A percentile compares a stretch with the other conserved stretches of the same genome.
phyloP scores from a whole-genome alignment of 2,797 vertebrate genomes.

The Scomberomorus guttatus region DNA sequence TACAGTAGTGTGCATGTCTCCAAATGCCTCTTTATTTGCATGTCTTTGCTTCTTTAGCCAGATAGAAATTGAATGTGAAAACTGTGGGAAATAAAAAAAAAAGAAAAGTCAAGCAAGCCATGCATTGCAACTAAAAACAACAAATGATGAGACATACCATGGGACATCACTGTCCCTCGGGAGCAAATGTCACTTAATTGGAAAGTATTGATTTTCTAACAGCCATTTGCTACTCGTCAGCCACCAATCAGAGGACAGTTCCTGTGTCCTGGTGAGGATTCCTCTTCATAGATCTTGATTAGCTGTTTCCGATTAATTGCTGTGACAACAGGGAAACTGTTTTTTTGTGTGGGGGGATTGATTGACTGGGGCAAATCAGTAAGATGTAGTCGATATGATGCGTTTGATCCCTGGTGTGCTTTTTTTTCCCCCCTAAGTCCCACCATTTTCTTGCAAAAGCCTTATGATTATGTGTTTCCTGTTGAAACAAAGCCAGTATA shows the following conservation, averaged over 20 bases:
- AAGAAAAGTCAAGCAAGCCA: neutral
- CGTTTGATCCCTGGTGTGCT: neutral
- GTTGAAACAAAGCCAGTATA: neutral
- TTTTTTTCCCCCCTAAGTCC: neutral
- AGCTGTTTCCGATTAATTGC: constrained; percentile 68
- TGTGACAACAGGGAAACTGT: constrained; percentile 47
- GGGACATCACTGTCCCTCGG: constrained; percentile 38
- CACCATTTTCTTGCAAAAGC: neutral
- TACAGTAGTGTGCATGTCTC: neutral
- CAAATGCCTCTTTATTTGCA: neutral
- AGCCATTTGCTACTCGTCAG: constrained; percentile 57
- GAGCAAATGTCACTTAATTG: constrained; percentile 74
- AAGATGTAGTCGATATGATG: constrained; percentile 14
- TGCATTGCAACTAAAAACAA: constrained; percentile 25
- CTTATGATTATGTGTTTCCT: neutral
- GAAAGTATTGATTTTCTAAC: constrained; percentile 72
- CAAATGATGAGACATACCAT: constrained; percentile 42
- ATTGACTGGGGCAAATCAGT: constrained; percentile 45
- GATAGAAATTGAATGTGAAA: constrained; percentile 11
- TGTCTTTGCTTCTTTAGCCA: neutral
- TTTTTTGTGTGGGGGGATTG: constrained; percentile 21
- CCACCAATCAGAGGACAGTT: constrained; percentile 59
- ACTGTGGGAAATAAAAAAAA: neutral
- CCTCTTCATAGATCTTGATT: constrained; percentile 72
- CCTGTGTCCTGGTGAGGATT: constrained; percentile 54